Base-by-base conservation (phyloP, 2,113 vertebrate species). In the Neoarius graeffei region DNA sequence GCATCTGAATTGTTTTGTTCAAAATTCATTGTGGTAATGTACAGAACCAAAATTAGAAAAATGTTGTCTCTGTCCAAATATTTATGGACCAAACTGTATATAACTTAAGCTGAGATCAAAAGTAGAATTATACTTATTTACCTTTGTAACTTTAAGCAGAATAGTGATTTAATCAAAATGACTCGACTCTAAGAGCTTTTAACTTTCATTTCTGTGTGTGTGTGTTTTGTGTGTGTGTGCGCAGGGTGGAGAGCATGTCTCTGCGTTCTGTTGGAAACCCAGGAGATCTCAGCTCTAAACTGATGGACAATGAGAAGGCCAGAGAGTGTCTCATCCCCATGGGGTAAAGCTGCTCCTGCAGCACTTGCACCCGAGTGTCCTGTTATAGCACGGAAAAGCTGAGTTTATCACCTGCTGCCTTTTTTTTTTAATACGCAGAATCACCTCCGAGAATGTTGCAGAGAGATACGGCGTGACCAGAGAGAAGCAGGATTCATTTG, bases 381-480 rank as follows among this genome's bases (percentile, higher is more conserved):
- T 13, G 59, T 56, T 64, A 4, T 42, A 79, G 4, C 30, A 66
- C 14, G 15, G 9, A 60, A 20, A 84, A 7, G 4, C 25, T 42
- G 25, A 84, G 8, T n/a, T 35, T 57, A 27, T 86, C 30, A 82
- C 17, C 17, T 52, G 52, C 1, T 17, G 19, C 42, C 42, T 19
- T 42, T 4, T 81, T 4, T 79, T 48, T 42, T 4, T 81, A 42
- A 42, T 69, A 23, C 74, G 30, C 91, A 99, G 98, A 87, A 96
- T 99, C 90, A 99, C 98, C 0, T 99, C 97, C 0, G 98, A 99
- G 93, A 99, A 99, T 0, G 97, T 99, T 7, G 98, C 98, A 0
- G 96, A 99, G 93, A 91, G 92, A 62, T 98, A 96, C 52, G 96
- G 96, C 5, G 79, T 99, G 90, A 96, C 96, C 60, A 93, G 98